A percentile compares a stretch with the other conserved stretches of the same genome.
These are phyloP conservation scores for Dendronephthya gigantea DNA, from an alignment of 64 coral and sea anemone species.

Conservation along the genomic window DNA sequence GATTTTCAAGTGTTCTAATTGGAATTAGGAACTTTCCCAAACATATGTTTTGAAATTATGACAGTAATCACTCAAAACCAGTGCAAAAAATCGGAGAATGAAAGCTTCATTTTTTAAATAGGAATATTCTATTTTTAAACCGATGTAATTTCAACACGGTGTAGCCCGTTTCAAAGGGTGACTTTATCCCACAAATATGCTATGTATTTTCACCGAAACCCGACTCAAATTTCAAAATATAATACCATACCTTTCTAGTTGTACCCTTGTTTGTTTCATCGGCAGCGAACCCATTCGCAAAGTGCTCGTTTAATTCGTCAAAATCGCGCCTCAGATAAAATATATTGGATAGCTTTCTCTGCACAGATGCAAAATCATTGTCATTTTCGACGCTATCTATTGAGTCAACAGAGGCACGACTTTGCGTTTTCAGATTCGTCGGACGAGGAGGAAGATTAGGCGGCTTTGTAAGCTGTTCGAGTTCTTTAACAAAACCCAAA, in stretches of 20 bases:
- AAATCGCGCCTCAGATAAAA: conserved; percentile 10
- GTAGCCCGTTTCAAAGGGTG: background rate
- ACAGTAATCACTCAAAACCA: too few species aligned
- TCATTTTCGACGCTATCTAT: background rate
- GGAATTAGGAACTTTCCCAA: too few species aligned
- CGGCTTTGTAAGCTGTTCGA: conserved; percentile 60
- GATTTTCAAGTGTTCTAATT: too few species aligned
- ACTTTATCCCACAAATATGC: background rate
- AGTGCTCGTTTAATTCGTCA: background rate
- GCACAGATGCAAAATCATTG: conserved; percentile 1
- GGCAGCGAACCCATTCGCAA: background rate
- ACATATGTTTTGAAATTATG: too few species aligned
- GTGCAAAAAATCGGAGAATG: too few species aligned
- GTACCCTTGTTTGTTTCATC: background rate
- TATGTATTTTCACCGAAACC: background rate
- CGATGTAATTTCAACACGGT: background rate
- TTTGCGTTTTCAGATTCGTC: conserved; percentile 37
- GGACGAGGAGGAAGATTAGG: conserved; percentile 80
- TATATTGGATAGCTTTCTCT: background rate
- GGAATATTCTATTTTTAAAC: background rate
- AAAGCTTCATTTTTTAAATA: too few species aligned
- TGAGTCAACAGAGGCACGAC: background rate
- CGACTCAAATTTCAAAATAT: conserved; percentile 4
- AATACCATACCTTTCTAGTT: background rate
- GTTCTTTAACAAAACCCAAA: conserved; percentile 59